Conservation (phyloP, 2,113 vertebrate species). For the Oenanthe melanoleuca region DNA sequence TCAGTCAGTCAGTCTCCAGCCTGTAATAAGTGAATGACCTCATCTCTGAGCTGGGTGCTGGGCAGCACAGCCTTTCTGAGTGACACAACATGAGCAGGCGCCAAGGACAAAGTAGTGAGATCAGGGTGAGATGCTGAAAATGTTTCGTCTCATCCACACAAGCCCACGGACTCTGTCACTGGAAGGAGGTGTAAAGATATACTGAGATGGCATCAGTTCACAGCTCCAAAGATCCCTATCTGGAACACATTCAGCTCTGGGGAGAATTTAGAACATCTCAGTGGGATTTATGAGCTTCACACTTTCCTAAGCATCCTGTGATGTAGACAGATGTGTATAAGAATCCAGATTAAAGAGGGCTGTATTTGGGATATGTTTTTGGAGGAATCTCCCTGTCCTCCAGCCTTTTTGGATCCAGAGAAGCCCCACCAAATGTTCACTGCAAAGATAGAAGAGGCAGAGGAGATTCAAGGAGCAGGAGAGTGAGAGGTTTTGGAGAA, state of each 20-base stretch:
- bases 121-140: background rate
- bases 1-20: background rate
- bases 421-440: background rate
- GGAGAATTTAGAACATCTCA: background rate
- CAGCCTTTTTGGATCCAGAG: background rate
- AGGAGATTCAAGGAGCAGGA: background rate
- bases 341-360: background rate
- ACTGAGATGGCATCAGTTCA: background rate
- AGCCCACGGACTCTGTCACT: background rate
- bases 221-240: background rate
- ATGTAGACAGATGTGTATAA: background rate
- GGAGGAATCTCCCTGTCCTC: background rate
- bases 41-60: background rate
- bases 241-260: background rate
- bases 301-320: background rate
- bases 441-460: background rate
- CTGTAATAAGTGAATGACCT: background rate
- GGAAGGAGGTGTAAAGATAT: background rate
- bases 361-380: background rate
- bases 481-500: fast-evolving
- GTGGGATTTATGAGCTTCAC: background rate
- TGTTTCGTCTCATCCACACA: background rate
- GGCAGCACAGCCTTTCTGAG: background rate
- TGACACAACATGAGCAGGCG: background rate
- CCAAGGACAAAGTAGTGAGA: background rate